Percentiles rank a stretch among this genome's conserved stretches.
Evolutionary conservation across 35 echinoderm and acorn worm species (phyloP).

Genomic region (Amphiura filiformis): DNA sequence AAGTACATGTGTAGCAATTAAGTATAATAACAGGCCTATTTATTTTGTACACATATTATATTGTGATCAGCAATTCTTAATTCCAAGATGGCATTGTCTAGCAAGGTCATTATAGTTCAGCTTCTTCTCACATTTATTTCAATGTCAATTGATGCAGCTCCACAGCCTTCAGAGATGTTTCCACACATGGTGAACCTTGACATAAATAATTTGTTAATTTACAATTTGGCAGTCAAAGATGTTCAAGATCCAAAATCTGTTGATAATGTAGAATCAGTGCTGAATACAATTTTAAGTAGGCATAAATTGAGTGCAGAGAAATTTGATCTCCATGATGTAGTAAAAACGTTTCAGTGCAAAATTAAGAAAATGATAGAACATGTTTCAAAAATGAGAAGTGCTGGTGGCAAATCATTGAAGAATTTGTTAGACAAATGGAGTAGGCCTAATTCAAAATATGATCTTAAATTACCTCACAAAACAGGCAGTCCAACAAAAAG

Average conservation of each 20-base stretch:
- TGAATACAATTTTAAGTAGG: constrained; percentile 8
- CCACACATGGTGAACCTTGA: constrained; percentile 13
- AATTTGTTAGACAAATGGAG: constrained; percentile 44
- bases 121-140: too few relatives aligned
- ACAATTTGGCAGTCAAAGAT: neutral
- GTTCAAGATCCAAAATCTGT: constrained; percentile 17
- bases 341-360: neutral
- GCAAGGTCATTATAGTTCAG: too few relatives aligned
- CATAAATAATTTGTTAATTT: constrained; percentile 6
- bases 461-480: constrained; percentile 33
- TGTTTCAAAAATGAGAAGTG: constrained; percentile 17
- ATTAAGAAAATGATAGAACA: constrained; percentile 21
- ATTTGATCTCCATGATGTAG: neutral
- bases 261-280: constrained; percentile 31
- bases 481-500: constrained; percentile 56
- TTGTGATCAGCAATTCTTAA: too few relatives aligned
- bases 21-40: too few relatives aligned
- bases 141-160: too few relatives aligned
- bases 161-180: too few relatives aligned
- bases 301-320: constrained; percentile 14
- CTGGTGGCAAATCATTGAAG: constrained; percentile 30
- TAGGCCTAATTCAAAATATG: constrained; percentile 43
- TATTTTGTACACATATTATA: too few relatives aligned
- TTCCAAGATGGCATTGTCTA: too few relatives aligned
- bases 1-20: too few relatives aligned